phyloP scores from a whole-genome alignment of 2,113 vertebrate species.

The Chunga burmeisteri region DNA sequence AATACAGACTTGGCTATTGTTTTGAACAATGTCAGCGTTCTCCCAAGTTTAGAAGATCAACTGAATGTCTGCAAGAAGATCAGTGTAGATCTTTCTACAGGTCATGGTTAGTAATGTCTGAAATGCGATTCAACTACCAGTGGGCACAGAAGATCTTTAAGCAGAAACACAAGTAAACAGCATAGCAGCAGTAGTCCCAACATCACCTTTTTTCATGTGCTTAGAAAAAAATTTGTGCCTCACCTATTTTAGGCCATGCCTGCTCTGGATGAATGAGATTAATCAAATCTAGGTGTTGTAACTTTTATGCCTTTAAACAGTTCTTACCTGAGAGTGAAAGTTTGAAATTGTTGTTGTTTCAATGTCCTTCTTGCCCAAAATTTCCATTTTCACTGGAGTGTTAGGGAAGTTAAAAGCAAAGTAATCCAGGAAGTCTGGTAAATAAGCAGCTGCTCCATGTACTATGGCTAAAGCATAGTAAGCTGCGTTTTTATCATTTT shows the following conservation, averaged over 20 bases:
- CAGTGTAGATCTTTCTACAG: not conserved
- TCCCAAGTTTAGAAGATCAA: not conserved
- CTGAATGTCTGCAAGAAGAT: not conserved
- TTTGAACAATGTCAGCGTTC: not conserved
- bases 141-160: not conserved
- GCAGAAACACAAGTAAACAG: not conserved
- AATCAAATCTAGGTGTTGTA: not conserved
- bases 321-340: conserved; percentile 95
- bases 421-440: conserved; percentile 98
- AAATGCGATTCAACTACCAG: not conserved
- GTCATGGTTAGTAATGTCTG: not conserved
- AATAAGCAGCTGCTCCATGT: conserved; percentile 90
- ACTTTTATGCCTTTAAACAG: not conserved
- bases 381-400: conserved; percentile 98
- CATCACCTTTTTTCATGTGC: not conserved
- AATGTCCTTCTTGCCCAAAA: conserved; percentile 98
- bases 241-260: not conserved
- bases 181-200: not conserved
- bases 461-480: conserved; percentile 93
- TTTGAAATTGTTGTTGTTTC: conserved; percentile 97
- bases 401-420: conserved; percentile 98
- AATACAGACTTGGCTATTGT: not conserved
- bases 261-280: not conserved
- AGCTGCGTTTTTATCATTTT: conserved; percentile 88
- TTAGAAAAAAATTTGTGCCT: not conserved